These are phyloP conservation scores for Momotus momota DNA, from an alignment of 2,797 vertebrate genomes.

Conservation along the genomic window DNA sequence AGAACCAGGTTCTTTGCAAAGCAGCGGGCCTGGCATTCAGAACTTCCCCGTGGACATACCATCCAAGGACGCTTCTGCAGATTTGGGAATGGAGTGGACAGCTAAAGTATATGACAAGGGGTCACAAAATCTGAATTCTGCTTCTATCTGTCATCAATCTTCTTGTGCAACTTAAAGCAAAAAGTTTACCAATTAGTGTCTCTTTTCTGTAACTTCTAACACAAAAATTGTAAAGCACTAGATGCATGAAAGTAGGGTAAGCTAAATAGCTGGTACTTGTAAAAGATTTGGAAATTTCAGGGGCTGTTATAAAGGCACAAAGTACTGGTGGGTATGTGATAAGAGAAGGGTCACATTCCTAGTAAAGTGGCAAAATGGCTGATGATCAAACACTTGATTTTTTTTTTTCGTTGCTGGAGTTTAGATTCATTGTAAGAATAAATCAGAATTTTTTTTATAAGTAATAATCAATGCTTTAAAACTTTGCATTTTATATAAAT, in stretches of 20 bases:
- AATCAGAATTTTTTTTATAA: neutral
- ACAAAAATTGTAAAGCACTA: neutral
- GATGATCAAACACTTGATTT: neutral
- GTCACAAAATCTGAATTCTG: conserved; percentile 2
- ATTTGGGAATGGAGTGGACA: neutral
- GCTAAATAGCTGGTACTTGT: neutral
- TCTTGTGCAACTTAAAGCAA: neutral
- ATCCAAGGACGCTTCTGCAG: no score
- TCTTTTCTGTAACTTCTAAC: neutral
- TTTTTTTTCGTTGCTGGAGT: neutral
- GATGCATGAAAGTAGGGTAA: neutral
- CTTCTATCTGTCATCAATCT: neutral
- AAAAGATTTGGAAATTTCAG: neutral
- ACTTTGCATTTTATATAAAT: neutral
- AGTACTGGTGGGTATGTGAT: neutral
- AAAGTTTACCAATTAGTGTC: neutral
- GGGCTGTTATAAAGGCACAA: neutral
- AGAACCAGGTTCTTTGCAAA: no score
- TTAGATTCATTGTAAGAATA: neutral
- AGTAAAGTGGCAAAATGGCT: neutral
- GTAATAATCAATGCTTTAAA: neutral
- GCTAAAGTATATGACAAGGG: neutral
- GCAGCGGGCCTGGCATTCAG: no score
- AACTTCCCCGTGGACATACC: no score
- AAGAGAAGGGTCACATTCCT: neutral